phyloP scores from a whole-genome alignment of 2,797 vertebrate species.

The Cryptoprocta ferox region DNA sequence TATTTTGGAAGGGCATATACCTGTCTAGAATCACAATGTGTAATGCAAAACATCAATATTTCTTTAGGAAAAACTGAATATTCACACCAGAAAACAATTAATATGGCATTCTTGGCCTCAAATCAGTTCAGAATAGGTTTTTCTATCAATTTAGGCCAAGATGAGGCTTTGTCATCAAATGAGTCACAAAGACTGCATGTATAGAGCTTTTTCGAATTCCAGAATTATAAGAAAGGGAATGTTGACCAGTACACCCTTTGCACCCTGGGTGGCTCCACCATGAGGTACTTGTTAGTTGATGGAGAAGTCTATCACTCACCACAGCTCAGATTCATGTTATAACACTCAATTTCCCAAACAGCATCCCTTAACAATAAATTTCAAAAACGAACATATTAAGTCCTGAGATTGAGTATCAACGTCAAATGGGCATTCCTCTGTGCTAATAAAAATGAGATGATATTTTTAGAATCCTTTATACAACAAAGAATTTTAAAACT shows the following conservation, averaged over 20 bases:
- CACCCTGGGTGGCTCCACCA: too few species aligned
- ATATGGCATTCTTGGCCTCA: neutral
- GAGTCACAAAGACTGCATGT: neutral
- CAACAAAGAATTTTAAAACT: constrained; percentile 3
- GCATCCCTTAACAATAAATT: neutral
- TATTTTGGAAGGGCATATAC: neutral
- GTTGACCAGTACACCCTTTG: neutral
- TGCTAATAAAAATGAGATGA: neutral
- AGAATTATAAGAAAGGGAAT: neutral
- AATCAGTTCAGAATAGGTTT: neutral
- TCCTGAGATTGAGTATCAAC: constrained; percentile 6
- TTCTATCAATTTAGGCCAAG: neutral
- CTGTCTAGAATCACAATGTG: neutral
- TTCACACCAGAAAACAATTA: neutral
- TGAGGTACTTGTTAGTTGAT: neutral
- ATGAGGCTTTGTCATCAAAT: neutral
- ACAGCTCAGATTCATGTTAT: neutral
- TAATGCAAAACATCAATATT: neutral
- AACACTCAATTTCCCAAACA: neutral
- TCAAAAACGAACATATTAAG: neutral
- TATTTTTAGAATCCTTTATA: constrained; percentile 33
- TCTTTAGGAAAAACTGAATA: neutral
- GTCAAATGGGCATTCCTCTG: neutral
- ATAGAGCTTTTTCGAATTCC: neutral
- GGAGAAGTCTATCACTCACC: neutral